These are phyloP conservation scores for Calephelis virginiensis DNA, from an alignment of 1,140 invertebrate species.

Conservation along the genomic window DNA sequence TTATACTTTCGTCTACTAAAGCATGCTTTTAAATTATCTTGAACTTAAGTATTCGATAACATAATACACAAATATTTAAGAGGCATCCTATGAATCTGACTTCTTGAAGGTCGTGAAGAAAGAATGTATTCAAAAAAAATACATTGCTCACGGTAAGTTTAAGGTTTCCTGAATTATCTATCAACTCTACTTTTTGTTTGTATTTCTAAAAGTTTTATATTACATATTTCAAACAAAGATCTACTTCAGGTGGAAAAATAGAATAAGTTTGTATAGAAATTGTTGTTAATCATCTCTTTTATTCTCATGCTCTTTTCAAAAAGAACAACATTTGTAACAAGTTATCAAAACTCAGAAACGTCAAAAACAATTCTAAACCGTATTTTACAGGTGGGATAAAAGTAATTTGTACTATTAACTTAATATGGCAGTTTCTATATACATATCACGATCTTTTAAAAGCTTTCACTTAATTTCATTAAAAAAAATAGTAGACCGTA, in stretches of 20 bases:
- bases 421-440: conserved; percentile 57
- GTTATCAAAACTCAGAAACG: conserved; percentile 6
- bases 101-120: not conserved
- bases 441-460: conserved; percentile 33
- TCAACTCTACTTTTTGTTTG: too few species aligned
- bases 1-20: not conserved
- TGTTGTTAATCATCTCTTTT: too few species aligned
- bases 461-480: conserved; percentile 3
- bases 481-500: conserved; percentile 1
- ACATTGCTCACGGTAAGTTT: too few species aligned
- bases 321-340: not conserved
- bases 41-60: not conserved
- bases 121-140: too few species aligned
- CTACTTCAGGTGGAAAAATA: too few species aligned
- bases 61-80: not conserved
- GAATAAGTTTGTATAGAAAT: too few species aligned
- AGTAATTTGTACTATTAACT: conserved; percentile 52
- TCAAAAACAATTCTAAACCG: conserved; percentile 21
- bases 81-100: not conserved
- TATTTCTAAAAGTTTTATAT: too few species aligned
- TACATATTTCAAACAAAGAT: too few species aligned
- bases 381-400: conserved; percentile 47
- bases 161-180: too few species aligned
- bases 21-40: not conserved
- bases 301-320: too few species aligned